These are phyloP conservation scores for Protonemura montana DNA, from an alignment of 2,888 invertebrate genomes.

Conservation along the genomic window DNA sequence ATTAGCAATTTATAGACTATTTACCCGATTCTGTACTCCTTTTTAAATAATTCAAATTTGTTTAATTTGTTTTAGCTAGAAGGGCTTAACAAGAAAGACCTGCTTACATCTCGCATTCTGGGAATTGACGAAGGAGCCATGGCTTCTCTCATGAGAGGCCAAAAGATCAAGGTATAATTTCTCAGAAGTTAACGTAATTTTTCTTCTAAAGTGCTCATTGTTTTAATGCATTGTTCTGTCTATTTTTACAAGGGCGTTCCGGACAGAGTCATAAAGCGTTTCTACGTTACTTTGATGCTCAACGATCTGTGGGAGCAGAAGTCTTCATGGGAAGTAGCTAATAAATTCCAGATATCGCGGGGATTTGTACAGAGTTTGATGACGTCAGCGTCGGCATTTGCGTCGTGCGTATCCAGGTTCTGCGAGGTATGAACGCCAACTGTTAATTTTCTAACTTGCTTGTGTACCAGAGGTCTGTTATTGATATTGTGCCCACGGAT, in stretches of 20 bases:
- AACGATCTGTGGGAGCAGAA: slow-evolving; percentile 77
- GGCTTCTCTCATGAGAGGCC: slow-evolving; percentile 72
- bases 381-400: slow-evolving; percentile 73
- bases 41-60: slow-evolving; percentile 18
- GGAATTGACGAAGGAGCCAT: slow-evolving; percentile 81
- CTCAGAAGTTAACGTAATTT: neutral
- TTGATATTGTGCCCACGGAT: neutral
- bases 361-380: slow-evolving; percentile 83
- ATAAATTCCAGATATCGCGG: slow-evolving; percentile 75
- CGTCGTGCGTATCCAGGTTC: slow-evolving; percentile 79
- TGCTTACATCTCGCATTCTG: slow-evolving; percentile 74
- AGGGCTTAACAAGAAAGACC: slow-evolving; percentile 68
- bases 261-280: slow-evolving; percentile 72
- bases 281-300: slow-evolving; percentile 87
- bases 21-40: too few relatives aligned
- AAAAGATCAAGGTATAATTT: slow-evolving; percentile 65
- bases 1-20: too few relatives aligned
- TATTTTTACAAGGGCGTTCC: slow-evolving; percentile 60
- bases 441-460: neutral
- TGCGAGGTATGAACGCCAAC: slow-evolving; percentile 66
- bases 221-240: neutral
- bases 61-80: slow-evolving; percentile 53
- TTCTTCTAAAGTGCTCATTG: neutral
- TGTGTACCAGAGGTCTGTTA: neutral
- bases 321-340: slow-evolving; percentile 72